Conservation (phyloP, 2,113 vertebrate species). For the Ahaetulla prasina region DNA sequence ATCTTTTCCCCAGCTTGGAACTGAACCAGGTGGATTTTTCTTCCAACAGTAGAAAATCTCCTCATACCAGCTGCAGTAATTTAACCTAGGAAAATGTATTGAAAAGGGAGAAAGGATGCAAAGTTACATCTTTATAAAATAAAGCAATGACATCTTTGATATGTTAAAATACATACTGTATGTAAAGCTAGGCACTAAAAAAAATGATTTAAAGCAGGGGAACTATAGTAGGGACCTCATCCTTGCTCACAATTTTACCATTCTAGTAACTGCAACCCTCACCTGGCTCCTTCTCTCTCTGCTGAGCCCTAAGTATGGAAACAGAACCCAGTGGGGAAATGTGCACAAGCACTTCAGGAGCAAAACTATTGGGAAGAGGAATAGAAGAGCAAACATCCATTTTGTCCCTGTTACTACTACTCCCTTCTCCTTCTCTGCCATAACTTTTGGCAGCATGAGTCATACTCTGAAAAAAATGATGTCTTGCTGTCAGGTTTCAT, state of each 20-base stretch:
- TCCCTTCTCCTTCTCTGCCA: background rate
- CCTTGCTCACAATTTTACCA: background rate
- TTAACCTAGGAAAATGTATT: background rate
- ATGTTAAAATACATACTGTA: background rate
- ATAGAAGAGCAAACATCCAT: background rate
- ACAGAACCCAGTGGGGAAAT: background rate
- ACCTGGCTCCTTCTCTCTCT: background rate
- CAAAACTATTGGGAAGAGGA: background rate
- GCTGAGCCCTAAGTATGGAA: background rate
- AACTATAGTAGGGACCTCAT: too few species aligned
- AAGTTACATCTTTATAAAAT: background rate
- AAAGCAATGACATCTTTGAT: background rate
- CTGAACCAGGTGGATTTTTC: too few species aligned
- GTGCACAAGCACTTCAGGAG: background rate
- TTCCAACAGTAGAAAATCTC: background rate
- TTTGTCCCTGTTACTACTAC: background rate
- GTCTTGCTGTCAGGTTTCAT: background rate
- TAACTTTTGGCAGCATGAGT: background rate
- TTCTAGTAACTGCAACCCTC: background rate
- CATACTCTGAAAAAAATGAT: background rate
- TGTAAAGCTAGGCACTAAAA: background rate
- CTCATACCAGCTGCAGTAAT: background rate
- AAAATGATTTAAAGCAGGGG: background rate
- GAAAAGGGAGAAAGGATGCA: background rate
- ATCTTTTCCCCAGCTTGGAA: too few species aligned